Conservation (phyloP, 2,888 invertebrate species). For the Anoncus sp. region DNA sequence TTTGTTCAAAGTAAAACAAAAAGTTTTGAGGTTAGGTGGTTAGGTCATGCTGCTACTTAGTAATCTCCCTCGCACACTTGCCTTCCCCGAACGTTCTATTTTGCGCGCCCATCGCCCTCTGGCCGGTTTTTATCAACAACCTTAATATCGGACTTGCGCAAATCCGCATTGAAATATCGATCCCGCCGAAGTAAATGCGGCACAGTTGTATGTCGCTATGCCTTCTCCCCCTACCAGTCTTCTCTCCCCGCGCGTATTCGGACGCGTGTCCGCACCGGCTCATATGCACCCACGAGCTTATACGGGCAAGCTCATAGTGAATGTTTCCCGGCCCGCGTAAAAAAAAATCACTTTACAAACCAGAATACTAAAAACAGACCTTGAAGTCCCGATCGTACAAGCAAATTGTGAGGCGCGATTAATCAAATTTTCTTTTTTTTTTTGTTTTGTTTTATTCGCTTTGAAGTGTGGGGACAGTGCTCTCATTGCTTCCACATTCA, state of each 20-base stretch:
- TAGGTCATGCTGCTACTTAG: too few species aligned
- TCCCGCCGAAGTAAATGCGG: conserved; percentile 64
- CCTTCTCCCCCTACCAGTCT: conserved; percentile 55
- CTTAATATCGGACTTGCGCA: conserved; percentile 68
- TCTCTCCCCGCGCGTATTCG: conserved; percentile 42
- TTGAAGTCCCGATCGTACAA: neutral
- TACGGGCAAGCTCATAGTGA: conserved; percentile 33
- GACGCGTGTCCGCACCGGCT: conserved; percentile 54
- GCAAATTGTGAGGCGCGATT: conserved; percentile 3
- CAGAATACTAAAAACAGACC: neutral
- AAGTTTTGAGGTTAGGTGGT: too few species aligned
- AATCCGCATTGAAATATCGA: conserved; percentile 67
- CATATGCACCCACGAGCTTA: conserved; percentile 44
- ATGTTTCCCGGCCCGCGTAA: neutral
- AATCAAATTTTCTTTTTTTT: conserved; percentile 54
- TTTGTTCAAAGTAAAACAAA: too few species aligned
- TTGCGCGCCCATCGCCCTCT: too few species aligned
- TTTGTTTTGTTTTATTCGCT: conserved; percentile 68
- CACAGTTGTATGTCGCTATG: conserved; percentile 68
- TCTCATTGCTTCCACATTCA: conserved; percentile 99
- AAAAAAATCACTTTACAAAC: neutral
- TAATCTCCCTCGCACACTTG: neutral
- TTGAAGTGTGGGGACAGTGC: conserved; percentile 97
- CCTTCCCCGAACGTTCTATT: too few species aligned
- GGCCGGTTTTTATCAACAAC: too few species aligned